Base-by-base conservation (phyloP, 2,797 vertebrate genomes). In the Euthynnus affinis region DNA sequence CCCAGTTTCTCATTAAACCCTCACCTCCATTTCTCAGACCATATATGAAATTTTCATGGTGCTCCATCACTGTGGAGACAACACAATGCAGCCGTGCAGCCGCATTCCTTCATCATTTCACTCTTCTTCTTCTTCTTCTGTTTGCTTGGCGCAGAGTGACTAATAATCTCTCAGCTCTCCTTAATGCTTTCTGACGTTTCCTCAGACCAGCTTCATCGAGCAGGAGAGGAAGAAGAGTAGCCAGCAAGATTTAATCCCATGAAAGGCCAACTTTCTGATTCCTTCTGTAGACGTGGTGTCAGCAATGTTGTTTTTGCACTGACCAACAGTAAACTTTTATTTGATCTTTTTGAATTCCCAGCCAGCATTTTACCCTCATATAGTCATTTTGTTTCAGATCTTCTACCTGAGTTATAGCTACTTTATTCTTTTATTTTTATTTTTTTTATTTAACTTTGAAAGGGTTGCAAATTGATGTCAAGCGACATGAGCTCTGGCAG, bases 181-280 rank as follows among this genome's bases (percentile, higher is more conserved):
- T 22, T 75, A 75, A 85, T 84, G 52, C 76, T 65, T 42, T 40
- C 71, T 72, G 84, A 82, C 53, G 5, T 29, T 48, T 67, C 56
- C 59, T 67, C 65, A 70, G 72, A 77, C 40, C 62, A n/a, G 59
- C 59, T 22, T 79, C 64, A 23, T 53, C 3, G 3, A 77, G 48
- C 63, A 48, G 15, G 40, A 75, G 48, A 13, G 6, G 42, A 71
- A 18, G 62, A 42, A 69, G 57, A 70, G 15, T 5, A 58, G 40
- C 62, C 32, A 3, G 34, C 13, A 10, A 63, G 40, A 75, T 83
- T 63, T 53, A 71, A 85, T 85, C 78, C 74, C 62, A 53, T 55
- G 23, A 76, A 70, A 76, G 74, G 46, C 61, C 56, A 17, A 44
- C 20, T 68, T n/a, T 71, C 27, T 63, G 65, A 84, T 55, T 76